A percentile compares a stretch with the other conserved stretches of the same genome.
Conservation (phyloP, 2,888 invertebrate genomes). For the Coelinius sp. region DNA sequence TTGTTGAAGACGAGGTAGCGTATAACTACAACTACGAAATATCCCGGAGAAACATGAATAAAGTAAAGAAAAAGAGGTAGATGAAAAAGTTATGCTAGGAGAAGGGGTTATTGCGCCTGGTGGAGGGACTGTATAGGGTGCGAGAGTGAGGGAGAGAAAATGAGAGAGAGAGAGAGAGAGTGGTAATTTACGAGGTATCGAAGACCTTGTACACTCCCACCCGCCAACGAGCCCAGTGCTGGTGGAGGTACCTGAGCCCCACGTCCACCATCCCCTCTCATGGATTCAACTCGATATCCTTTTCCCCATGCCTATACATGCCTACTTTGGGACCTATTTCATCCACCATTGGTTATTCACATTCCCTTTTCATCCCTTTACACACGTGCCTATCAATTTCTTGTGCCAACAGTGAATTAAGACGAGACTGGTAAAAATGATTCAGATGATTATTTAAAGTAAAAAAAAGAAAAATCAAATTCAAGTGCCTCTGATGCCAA, state of each 20-base stretch:
- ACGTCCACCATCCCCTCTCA: conserved; percentile 61
- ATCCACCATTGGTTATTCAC: conserved; percentile 30
- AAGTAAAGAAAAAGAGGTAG: conserved; percentile 12
- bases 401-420: conserved; percentile 43
- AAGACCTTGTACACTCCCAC: conserved; percentile 70
- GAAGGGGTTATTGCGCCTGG: conserved; percentile 40
- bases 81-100: conserved; percentile 29
- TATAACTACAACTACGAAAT: conserved; percentile 20
- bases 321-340: conserved; percentile 57
- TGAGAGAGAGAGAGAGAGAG: conserved; percentile 45
- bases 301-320: conserved; percentile 53
- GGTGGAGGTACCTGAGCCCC: conserved; percentile 51
- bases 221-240: conserved; percentile 60
- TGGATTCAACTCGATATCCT: conserved; percentile 61
- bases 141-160: conserved; percentile 47
- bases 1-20: conserved; percentile 6
- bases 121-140: conserved; percentile 38
- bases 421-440: background rate
- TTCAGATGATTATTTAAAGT: background rate
- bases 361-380: conserved; percentile 29
- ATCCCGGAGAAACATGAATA: conserved; percentile 10
- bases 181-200: conserved; percentile 71
- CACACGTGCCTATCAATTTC: conserved; percentile 48
- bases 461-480: background rate
- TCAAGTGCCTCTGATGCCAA: background rate